These are phyloP conservation scores for Drosophila kurseongensis DNA, from an alignment of 1,140 invertebrate species.

Conservation along the genomic window DNA sequence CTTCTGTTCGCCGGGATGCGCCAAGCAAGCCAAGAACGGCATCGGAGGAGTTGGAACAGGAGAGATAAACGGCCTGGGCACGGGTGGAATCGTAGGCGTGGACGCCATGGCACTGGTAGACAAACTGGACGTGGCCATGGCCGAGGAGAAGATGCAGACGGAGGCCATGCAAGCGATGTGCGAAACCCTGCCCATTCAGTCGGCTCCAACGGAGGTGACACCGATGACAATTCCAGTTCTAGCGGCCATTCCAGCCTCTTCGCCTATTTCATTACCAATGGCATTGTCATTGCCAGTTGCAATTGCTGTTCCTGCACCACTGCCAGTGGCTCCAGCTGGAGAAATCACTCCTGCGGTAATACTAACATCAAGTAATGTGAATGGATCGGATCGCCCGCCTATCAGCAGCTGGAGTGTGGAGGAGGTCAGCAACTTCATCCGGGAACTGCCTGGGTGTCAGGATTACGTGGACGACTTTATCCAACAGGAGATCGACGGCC, in stretches of 20 bases:
- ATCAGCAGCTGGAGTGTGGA: constrained; percentile 86
- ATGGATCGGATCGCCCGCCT: constrained; percentile 45
- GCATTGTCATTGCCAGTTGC: constrained; percentile 15
- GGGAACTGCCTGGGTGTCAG: constrained; percentile 93
- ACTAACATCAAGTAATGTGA: neutral
- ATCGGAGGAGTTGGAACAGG: constrained; percentile 1
- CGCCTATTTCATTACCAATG: constrained; percentile 8
- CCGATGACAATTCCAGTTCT: constrained; percentile 5
- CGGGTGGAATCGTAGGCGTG: constrained; percentile 58
- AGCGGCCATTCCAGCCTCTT: neutral
- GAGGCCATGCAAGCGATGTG: constrained; percentile 42
- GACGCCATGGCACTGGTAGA: constrained; percentile 66
- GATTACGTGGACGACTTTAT: constrained; percentile 98
- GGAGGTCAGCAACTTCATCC: constrained; percentile 94
- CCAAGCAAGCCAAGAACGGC: constrained; percentile 60
- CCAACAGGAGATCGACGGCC: constrained; percentile 97
- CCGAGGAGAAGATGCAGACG: constrained; percentile 71
- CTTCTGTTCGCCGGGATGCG: constrained; percentile 88
- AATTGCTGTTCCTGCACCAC: constrained; percentile 5
- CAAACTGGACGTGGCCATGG: constrained; percentile 69
- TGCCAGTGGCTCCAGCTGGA: constrained; percentile 12
- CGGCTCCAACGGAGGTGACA: constrained; percentile 9
- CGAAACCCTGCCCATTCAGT: constrained; percentile 10
- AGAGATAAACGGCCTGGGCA: constrained; percentile 40
- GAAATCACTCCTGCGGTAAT: constrained; percentile 6